Base-by-base conservation (phyloP, 2,797 vertebrate genomes). In the Moxostoma hubbsi region DNA sequence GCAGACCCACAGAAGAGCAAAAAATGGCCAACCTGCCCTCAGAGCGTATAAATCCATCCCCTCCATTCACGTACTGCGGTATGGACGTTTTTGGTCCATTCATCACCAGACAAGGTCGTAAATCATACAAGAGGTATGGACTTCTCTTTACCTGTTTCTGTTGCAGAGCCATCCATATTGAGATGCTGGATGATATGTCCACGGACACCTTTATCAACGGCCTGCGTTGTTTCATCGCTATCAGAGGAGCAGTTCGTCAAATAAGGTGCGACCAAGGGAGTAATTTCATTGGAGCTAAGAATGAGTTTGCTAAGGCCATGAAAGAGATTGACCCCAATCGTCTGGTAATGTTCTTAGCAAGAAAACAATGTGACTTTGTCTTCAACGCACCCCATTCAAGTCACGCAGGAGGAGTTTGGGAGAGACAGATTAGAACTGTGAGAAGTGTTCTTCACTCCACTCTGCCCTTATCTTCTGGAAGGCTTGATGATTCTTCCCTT, bases 181-280 rank as follows among this genome's bases (percentile, higher is more conserved):
- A 78, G 13, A 70, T 78, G 76, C 18, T 78, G 15, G 67, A 78
- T 10, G 47, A 63, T 58, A 70, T 78, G 67, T 53, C 76, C n/a
- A 78, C 49, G 7, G 24, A 78, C 0, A 47, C 76, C 15, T 70
- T 78, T 61, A 78, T 71, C 16, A 78, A 78, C 16, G 58, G 58
- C 5, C 47, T 71, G 12, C 13, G 7, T 6, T 71, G 75, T 36
- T 78, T 78, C 8, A 70, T 61, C 50, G 16, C 66, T 24, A 61
- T 78, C 9, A 47, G 55, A 24, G 65, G 66, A 51, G 54, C 66
- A 69, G 75, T 77, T 49, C 9, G 15, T 15, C 55, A 46, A 13
- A 66, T 76, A 43, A 76, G 46, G 47, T 67, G 47, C 13, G 49
- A 66, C 10, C 50, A 66, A 75, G 49, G 73, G 7, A 76, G 36